A percentile compares a stretch with the other conserved stretches of the same genome.
Conservation (phyloP, 2,797 vertebrate genomes). For the Morelia viridis region DNA sequence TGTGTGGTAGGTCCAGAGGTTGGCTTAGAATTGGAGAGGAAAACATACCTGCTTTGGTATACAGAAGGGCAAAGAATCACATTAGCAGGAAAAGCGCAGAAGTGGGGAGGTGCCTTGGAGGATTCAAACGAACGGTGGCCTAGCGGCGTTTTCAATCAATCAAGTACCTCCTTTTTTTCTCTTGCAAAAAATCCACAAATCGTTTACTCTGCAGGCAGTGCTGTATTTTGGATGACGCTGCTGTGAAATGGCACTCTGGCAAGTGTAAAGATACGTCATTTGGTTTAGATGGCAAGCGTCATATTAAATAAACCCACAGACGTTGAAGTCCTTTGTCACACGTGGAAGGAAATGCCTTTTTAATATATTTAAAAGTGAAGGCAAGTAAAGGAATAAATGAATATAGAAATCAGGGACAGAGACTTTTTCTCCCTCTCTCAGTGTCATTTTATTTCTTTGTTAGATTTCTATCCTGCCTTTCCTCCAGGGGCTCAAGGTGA, state of each 20-base stretch:
- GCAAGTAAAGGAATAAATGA: neutral
- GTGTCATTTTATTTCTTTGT: neutral
- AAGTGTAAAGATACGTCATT: neutral
- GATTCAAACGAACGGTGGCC: neutral
- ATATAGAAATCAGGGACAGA: neutral
- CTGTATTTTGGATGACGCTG: neutral
- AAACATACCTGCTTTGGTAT: neutral
- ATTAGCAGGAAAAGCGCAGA: neutral
- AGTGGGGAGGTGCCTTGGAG: neutral
- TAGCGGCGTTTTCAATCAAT: neutral
- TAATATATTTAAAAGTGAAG: neutral
- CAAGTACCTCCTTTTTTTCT: neutral
- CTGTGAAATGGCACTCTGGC: neutral
- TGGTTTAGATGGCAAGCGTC: neutral
- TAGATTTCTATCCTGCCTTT: neutral
- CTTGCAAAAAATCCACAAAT: neutral
- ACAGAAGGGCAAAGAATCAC: neutral
- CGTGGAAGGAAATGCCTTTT: neutral
- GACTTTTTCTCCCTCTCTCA: neutral
- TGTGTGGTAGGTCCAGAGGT: slow-evolving; percentile 77
- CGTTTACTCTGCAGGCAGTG: neutral
- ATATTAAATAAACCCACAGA: neutral
- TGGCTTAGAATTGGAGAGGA: neutral
- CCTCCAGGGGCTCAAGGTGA: neutral
- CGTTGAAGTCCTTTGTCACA: neutral